Evolutionary conservation across 2,113 vertebrate species (phyloP), one percentile per base, ranked within the genome.

Genomic region (Odontesthes bonariensis): DNA sequence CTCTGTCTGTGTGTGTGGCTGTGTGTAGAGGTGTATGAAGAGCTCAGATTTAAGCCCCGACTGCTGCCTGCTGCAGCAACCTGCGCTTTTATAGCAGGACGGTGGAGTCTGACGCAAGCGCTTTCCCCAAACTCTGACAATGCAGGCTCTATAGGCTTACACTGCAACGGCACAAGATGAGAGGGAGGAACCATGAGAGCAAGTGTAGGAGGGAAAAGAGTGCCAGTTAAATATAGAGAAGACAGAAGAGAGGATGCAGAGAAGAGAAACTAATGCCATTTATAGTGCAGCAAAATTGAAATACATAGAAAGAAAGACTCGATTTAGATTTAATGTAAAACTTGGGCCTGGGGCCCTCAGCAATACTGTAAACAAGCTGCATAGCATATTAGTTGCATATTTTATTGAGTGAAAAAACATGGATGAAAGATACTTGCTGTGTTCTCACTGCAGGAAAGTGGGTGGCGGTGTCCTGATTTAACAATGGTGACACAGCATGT

Each of bases 51-150:
- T 67, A 81, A 89, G 84, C 87, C 86, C 72, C 57, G 71, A 90
- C 85, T 94, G 91, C 85, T 73, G 44, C 27, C 81, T 90, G 87
- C 93, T 86, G 93, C 93, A 85, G 91, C 87, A 89, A 51, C 49
- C 33, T 8, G 57, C 0, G 82, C 89, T 93, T 93, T 88, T 93
- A 94, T 93, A 93, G 83, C 47, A 71, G 75, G 79, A 86, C 42
- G 55, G 17, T 19, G 77, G 78, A 84, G 73, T 92, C 81, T 93
- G 93, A 92, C 92, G 91, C 75, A 92, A 77, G 83, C 83, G 74
- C 86, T 83, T 85, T 82, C 46, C 57, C 77, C 82, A 86, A 86
- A 90, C 85, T 86, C 90, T 93, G 91, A 91, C 93, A 86, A 77
- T 75, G 90, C 89, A 90, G 81, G 38, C 87, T 91, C 59, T 68